A percentile compares a stretch with the other conserved stretches of the same genome.
Conservation (phyloP, 1,140 invertebrate species). For the Charaxes varanes region DNA sequence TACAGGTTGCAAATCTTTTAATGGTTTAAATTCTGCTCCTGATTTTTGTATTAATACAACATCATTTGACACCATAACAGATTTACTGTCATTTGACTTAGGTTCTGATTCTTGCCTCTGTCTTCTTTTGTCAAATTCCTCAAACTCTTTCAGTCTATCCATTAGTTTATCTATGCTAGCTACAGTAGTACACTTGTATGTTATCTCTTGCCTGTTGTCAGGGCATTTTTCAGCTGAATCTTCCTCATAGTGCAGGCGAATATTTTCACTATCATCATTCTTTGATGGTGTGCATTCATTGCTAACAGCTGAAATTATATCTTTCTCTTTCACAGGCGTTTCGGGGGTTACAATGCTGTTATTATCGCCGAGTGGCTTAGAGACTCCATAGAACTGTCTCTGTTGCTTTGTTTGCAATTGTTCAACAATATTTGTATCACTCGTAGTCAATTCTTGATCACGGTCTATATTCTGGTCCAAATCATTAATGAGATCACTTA, state of each 20-base stretch:
- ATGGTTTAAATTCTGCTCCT: slow-evolving; percentile 58
- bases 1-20: slow-evolving; percentile 64
- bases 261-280: slow-evolving; percentile 62
- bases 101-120: slow-evolving; percentile 64
- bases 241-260: slow-evolving; percentile 60
- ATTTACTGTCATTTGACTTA: slow-evolving; percentile 45
- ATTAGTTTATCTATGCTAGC: slow-evolving; percentile 69
- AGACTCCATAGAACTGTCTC: slow-evolving; percentile 48
- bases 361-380: slow-evolving; percentile 52
- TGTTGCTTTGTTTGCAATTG: slow-evolving; percentile 48
- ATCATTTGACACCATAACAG: slow-evolving; percentile 68
- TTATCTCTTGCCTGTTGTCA: slow-evolving; percentile 55
- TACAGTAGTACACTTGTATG: slow-evolving; percentile 46
- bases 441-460: slow-evolving; percentile 49
- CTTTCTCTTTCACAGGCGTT: slow-evolving; percentile 66
- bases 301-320: slow-evolving; percentile 42
- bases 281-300: slow-evolving; percentile 64
- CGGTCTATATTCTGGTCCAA: slow-evolving; percentile 58
- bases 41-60: slow-evolving; percentile 69
- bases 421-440: slow-evolving; percentile 34
- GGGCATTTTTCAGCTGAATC: slow-evolving; percentile 51
- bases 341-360: slow-evolving; percentile 51
- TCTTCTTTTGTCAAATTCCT: slow-evolving; percentile 69
- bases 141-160: slow-evolving; percentile 69
- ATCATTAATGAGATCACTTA: slow-evolving; percentile 59